These are phyloP conservation scores for Galleria mellonella DNA, from an alignment of 1,140 invertebrate species.

Conservation along the genomic window DNA sequence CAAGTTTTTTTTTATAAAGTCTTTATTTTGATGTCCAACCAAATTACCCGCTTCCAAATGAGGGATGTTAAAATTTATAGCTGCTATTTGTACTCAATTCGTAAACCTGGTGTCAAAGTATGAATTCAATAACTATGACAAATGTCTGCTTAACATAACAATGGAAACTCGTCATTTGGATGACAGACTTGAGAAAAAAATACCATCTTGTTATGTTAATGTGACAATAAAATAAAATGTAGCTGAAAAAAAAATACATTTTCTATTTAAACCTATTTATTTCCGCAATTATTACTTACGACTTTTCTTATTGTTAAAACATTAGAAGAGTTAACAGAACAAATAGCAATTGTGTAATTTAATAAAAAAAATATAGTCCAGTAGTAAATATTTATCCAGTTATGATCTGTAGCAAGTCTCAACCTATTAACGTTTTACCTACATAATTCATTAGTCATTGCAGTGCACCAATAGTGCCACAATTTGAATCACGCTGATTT, in stretches of 20 bases:
- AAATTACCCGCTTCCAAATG: not conserved
- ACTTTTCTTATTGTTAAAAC: no score
- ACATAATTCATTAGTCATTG: slow-evolving; percentile 15
- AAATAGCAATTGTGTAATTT: no score
- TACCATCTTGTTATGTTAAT: slow-evolving; percentile 31
- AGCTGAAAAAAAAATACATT: no score
- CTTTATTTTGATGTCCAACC: not conserved
- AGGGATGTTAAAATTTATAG: slow-evolving; percentile 13
- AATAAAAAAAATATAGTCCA: no score
- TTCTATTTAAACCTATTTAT: no score
- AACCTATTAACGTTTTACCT: no score
- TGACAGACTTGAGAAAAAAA: slow-evolving; percentile 30
- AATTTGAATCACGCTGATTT: slow-evolving; percentile 5
- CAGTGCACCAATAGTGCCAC: slow-evolving; percentile 10
- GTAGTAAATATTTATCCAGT: no score
- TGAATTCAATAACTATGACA: slow-evolving; percentile 30
- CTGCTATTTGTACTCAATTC: slow-evolving; percentile 14
- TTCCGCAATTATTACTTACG: no score
- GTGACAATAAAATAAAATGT: slow-evolving; percentile 14
- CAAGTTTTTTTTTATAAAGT: not conserved
- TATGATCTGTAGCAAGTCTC: no score
- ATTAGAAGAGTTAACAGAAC: no score
- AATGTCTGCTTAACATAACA: slow-evolving; percentile 39
- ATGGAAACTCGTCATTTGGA: slow-evolving; percentile 24
- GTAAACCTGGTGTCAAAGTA: slow-evolving; percentile 18